phyloP scores from a whole-genome alignment of 2,113 vertebrate species.

The Myrmecobius fasciatus region DNA sequence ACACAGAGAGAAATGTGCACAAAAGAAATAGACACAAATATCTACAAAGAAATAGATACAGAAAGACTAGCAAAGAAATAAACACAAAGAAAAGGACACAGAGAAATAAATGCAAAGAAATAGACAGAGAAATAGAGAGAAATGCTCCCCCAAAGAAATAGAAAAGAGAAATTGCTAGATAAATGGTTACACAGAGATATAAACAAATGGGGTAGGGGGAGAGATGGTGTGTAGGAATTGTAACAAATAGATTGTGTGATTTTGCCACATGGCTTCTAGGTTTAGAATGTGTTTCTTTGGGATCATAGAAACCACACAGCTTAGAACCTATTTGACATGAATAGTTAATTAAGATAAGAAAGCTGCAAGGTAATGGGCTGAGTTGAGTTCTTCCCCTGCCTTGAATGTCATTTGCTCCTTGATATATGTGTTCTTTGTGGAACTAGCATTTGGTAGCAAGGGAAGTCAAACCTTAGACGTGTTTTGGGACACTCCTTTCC shows the following conservation, averaged over 20 bases:
- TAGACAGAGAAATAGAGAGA: no score
- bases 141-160: no score
- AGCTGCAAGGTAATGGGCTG: background rate
- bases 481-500: background rate
- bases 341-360: background rate
- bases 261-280: background rate
- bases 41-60: no score
- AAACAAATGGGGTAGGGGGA: background rate
- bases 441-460: background rate
- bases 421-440: background rate
- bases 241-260: background rate
- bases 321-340: background rate
- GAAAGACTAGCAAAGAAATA: no score
- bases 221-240: background rate
- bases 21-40: no score
- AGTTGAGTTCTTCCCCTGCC: background rate
- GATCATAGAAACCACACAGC: background rate
- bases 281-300: background rate
- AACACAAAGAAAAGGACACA: no score
- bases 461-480: background rate
- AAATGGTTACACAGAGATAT: background rate
- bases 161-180: background rate
- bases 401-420: background rate
- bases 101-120: no score
- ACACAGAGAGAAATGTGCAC: no score